Conservation (phyloP, 2,888 invertebrate species). For the Amphipyra tragopoginis region DNA sequence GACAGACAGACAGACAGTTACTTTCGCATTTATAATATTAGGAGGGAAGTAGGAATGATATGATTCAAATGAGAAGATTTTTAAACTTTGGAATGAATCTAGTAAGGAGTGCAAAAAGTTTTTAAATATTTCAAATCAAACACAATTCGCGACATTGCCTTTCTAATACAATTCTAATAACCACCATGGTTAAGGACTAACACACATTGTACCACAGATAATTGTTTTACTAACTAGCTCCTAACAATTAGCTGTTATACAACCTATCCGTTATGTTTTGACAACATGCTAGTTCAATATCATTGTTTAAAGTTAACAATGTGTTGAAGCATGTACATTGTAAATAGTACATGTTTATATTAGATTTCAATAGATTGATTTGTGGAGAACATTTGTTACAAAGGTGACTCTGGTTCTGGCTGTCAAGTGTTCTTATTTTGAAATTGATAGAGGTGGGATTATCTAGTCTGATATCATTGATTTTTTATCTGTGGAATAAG, state of each 20-base stretch:
- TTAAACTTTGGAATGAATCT: too few species aligned
- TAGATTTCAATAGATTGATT: constrained; percentile 14
- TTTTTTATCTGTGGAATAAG: too few species aligned
- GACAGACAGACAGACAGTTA: too few species aligned
- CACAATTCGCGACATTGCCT: too few species aligned
- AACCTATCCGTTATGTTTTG: constrained; percentile 41
- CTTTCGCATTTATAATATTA: too few species aligned
- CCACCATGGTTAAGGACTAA: too few species aligned
- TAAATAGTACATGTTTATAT: constrained; percentile 16
- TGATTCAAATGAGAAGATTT: too few species aligned
- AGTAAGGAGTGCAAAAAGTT: too few species aligned
- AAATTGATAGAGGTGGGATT: background rate
- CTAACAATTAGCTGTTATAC: constrained; percentile 23
- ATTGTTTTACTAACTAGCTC: constrained; percentile 22
- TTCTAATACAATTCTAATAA: too few species aligned
- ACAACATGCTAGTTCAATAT: constrained; percentile 36
- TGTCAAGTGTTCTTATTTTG: background rate
- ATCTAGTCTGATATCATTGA: too few species aligned
- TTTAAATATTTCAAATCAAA: too few species aligned
- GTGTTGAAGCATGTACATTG: constrained; percentile 23
- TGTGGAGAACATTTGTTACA: constrained; percentile 3
- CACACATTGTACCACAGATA: constrained; percentile 6
- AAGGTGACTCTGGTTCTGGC: background rate
- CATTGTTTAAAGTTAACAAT: constrained; percentile 42
- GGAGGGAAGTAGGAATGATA: too few species aligned